These are phyloP conservation scores for Buphagus erythrorhynchus DNA, from an alignment of 2,797 vertebrate genomes.

Conservation along the genomic window DNA sequence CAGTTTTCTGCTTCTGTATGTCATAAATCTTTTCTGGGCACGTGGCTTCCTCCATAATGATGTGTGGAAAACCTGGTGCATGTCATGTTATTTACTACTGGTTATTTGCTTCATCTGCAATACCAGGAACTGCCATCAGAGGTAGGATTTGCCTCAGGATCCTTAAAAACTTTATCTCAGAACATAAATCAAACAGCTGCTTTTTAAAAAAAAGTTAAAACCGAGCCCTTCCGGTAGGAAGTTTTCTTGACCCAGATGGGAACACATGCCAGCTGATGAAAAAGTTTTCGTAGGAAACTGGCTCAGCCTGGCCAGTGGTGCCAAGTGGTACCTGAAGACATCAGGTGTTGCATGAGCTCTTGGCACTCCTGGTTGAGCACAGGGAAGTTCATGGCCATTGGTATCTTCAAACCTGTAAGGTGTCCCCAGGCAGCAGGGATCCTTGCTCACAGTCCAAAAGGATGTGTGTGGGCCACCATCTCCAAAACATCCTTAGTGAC, in stretches of 20 bases:
- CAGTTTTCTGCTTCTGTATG: not conserved
- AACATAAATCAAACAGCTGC: not conserved
- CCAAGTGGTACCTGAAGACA: not conserved
- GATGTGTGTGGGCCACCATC: not conserved
- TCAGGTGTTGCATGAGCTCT: not conserved
- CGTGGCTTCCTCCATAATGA: not conserved
- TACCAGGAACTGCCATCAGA: not conserved
- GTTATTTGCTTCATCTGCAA: not conserved
- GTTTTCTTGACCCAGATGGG: not conserved
- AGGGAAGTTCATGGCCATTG: not conserved
- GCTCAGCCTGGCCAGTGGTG: not conserved
- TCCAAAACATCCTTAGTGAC: fast-evolving
- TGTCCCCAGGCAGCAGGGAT: not conserved
- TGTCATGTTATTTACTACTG: not conserved
- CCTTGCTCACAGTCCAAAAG: not conserved
- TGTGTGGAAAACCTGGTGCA: not conserved
- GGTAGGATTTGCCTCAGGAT: not conserved
- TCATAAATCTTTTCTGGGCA: not conserved
- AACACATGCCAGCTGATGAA: not conserved
- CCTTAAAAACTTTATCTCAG: not conserved
- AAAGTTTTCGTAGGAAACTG: not conserved
- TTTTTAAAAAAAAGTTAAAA: not conserved
- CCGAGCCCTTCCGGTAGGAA: fast-evolving
- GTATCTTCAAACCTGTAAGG: not conserved
- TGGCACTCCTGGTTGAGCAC: not conserved